Base-by-base conservation (phyloP, 2,797 vertebrate genomes). In the Leptatherina wallacei region DNA sequence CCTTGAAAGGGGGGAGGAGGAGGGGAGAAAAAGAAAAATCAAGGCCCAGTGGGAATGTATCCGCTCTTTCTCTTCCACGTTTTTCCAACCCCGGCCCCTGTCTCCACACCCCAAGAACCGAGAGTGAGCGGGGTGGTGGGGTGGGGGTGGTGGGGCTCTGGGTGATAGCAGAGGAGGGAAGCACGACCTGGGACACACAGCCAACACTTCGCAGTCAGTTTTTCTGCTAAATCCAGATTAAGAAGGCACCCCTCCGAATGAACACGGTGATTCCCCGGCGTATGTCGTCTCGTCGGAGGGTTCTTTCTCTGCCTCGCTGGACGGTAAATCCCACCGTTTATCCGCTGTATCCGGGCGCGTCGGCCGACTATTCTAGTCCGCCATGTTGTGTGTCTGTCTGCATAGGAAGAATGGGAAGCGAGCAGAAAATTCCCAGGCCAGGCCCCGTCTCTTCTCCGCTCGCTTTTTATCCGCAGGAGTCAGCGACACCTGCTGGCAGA, bases 311-410 rank as follows among this genome's bases (percentile, higher is more conserved):
- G 66, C 69, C 86, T 78, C 81, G 61, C 80, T 71, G 69, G 33
- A 51, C 49, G 75, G 78, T 73, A 69, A 88, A 89, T 92, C 88
- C 90, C 90, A 85, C 90, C 66, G 88, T 93, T 91, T 92, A 81
- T 91, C 92, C 82, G 84, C 87, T 91, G 92, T 94, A 91, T 95
- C 94, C 94, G 93, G 93, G 91, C 94, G 91, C 89, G 89, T 93
- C 92, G 87, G 90, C 87, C 82, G 89, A 88, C 91, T 85, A 71
- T 91, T 91, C 92, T 95, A 95, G 84, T 94, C 94, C 95, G 95
- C 95, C 95, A 95, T 95, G 94, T 95, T 95, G 94, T 94, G 93
- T 92, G 91, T 94, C 89, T 93, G 94, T 93, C 90, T 90, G 91
- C 87, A 89, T 81, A 85, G 93, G 94, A 94, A 94, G 93, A 94